Evolutionary conservation across 1,140 invertebrate species (phyloP).

Genomic region (Nasonia vitripennis): DNA sequence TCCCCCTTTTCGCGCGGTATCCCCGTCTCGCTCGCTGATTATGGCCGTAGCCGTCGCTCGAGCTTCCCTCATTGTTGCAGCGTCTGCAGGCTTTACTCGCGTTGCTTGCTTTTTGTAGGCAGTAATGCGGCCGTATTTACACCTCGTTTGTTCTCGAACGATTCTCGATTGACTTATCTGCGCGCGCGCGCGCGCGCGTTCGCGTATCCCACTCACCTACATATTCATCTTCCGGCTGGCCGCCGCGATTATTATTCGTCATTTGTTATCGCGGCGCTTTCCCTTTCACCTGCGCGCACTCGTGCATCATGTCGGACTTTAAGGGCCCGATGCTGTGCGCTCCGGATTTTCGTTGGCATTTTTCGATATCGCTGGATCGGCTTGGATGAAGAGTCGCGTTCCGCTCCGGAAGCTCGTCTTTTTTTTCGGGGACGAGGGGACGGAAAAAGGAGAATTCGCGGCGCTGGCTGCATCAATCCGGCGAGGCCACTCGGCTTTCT

Average conservation of each 20-base stretch:
- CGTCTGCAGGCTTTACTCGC: neutral
- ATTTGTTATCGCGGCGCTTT: constrained; percentile 43
- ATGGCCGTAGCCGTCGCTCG: neutral
- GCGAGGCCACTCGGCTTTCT: constrained; percentile 55
- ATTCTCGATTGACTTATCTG: too few relatives aligned
- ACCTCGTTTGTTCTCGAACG: too few relatives aligned
- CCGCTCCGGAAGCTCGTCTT: neutral
- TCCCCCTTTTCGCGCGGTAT: constrained; percentile 58
- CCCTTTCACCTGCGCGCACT: constrained; percentile 23
- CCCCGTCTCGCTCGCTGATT: constrained; percentile 39
- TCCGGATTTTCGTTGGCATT: too few relatives aligned
- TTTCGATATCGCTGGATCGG: too few relatives aligned
- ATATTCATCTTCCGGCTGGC: constrained; percentile 39
- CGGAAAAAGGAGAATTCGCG: neutral
- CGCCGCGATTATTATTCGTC: constrained; percentile 37
- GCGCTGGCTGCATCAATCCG: constrained; percentile 39
- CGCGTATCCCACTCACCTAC: constrained; percentile 39
- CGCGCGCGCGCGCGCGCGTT: too few relatives aligned
- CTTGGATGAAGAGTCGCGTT: too few relatives aligned
- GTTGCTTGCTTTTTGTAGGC: too few relatives aligned
- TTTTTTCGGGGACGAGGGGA: neutral
- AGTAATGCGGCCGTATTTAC: too few relatives aligned
- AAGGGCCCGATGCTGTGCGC: too few relatives aligned
- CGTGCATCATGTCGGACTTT: too few relatives aligned
- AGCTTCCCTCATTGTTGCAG: neutral